Conservation (phyloP, 2,888 invertebrate species). For the Lingula anatina region DNA sequence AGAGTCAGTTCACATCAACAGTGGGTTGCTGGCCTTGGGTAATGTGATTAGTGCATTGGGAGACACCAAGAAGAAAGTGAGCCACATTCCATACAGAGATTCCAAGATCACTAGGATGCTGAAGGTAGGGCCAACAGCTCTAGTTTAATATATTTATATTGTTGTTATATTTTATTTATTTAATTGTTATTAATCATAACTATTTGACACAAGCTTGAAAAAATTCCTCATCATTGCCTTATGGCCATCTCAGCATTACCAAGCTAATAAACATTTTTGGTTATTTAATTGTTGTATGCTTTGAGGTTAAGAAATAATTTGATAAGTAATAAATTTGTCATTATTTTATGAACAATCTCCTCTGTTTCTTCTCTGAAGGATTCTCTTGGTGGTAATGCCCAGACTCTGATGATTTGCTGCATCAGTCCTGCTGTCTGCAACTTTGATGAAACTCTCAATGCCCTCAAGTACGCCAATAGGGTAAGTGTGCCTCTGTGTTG, state of each 20-base stretch:
- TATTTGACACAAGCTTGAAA: too few relatives aligned
- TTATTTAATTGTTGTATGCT: too few relatives aligned
- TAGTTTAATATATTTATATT: too few relatives aligned
- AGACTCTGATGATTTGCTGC: slow-evolving; percentile 53
- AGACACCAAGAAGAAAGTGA: slow-evolving; percentile 45
- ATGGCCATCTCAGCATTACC: too few relatives aligned
- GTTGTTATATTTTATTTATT: too few relatives aligned
- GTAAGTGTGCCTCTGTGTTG: slow-evolving; percentile 22
- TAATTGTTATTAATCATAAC: too few relatives aligned
- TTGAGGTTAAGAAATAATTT: too few relatives aligned
- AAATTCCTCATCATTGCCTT: too few relatives aligned
- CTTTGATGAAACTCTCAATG: slow-evolving; percentile 51
- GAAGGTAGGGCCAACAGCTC: slow-evolving; percentile 45
- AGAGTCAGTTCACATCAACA: slow-evolving; percentile 54
- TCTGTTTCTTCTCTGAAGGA: slow-evolving; percentile 46
- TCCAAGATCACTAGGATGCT: slow-evolving; percentile 50
- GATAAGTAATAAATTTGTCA: too few relatives aligned
- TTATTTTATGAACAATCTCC: too few relatives aligned
- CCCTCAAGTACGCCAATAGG: slow-evolving; percentile 52
- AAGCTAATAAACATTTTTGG: too few relatives aligned
- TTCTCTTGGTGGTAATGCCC: slow-evolving; percentile 52
- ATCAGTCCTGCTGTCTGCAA: slow-evolving; percentile 49
- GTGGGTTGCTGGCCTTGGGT: slow-evolving; percentile 50
- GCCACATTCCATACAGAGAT: slow-evolving; percentile 51
- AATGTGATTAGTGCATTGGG: slow-evolving; percentile 52